Percentiles rank a stretch among this genome's conserved stretches.
Conservation (phyloP, 2,888 invertebrate genomes). For the Phasia obesa region DNA sequence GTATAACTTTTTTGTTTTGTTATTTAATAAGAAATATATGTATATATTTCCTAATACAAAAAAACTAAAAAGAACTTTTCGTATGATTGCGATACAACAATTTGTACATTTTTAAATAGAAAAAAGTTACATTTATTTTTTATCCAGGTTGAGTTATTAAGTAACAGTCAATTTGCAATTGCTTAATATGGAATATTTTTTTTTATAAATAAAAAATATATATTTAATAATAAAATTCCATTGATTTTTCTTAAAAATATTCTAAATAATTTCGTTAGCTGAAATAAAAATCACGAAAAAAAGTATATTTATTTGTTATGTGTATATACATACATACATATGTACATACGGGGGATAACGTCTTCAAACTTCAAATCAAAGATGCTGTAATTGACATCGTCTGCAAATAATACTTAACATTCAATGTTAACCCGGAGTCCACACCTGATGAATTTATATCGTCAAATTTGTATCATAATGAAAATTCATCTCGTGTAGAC, state of each 20-base stretch:
- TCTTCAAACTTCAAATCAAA: too few relatives aligned
- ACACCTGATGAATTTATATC: too few relatives aligned
- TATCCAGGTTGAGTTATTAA: conserved; percentile 53
- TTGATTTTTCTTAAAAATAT: background rate
- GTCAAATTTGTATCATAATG: too few relatives aligned
- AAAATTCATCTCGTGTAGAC: too few relatives aligned
- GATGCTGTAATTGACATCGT: too few relatives aligned
- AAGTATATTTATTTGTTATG: too few relatives aligned
- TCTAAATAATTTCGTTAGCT: too few relatives aligned
- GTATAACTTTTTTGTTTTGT: conserved; percentile 59
- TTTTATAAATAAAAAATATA: conserved; percentile 61
- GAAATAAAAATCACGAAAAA: too few relatives aligned
- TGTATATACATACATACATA: too few relatives aligned
- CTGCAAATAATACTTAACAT: too few relatives aligned
- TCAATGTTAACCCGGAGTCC: too few relatives aligned
- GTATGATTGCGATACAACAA: conserved; percentile 30
- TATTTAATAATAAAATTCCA: conserved; percentile 53
- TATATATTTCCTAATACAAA: conserved; percentile 39
- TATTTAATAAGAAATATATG: conserved; percentile 44
- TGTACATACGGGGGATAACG: too few relatives aligned
- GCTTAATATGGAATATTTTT: conserved; percentile 55
- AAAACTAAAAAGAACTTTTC: conserved; percentile 12
- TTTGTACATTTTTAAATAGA: conserved; percentile 59
- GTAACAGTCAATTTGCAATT: conserved; percentile 56
- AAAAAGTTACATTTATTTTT: conserved; percentile 31